Evolutionary conservation across 2,113 vertebrate genomes (phyloP), one percentile per base, ranked within the genome.

Genomic region (Naja naja): DNA sequence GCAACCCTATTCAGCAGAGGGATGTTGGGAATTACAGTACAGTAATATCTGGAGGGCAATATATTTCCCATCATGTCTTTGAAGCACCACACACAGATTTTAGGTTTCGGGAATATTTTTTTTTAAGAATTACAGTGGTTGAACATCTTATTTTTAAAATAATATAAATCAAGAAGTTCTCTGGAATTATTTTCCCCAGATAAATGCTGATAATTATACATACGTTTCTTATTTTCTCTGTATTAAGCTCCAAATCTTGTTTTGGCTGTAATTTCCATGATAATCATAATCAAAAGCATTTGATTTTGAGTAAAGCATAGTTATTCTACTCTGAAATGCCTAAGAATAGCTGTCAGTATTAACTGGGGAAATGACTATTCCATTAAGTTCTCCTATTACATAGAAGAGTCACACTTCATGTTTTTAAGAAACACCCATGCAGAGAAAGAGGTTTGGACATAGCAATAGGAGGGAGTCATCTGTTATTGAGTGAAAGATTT

Each of bases 161-260:
- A 49, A 89, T 95, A 94, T 96, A 96, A 95, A 45, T 95, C 95
- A 95, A 94, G 93, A 90, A 91, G 94, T 93, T 94, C 69, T 47
- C 30, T 12, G n/a, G 23, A 58, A 95, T 0, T 95, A 87, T 94
- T 92, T 52, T 18, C 6, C 18, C 16, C 18, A 7, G 74, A 22
- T 43, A 81, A 43, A 43, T 43, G 6, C 69, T 81, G 95, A 94
- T 97, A 12, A 95, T 94, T 97, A 95, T 95, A 88, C 49, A 96
- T 96, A 93, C 92, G 94, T 95, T 96, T 96, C 95, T 95, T 95
- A 95, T 89, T 96, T 95, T 94, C 93, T 95, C 91, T 92, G 39
- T 43, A 91, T 89, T 91, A 92, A 91, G 94, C 94, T 91, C 95
- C 94, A 94, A 95, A 94, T 86, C 45, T 69, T 45, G 49, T 47